These are phyloP conservation scores for Anarrhichthys ocellatus DNA, from an alignment of 2,113 vertebrate species.

Conservation along the genomic window DNA sequence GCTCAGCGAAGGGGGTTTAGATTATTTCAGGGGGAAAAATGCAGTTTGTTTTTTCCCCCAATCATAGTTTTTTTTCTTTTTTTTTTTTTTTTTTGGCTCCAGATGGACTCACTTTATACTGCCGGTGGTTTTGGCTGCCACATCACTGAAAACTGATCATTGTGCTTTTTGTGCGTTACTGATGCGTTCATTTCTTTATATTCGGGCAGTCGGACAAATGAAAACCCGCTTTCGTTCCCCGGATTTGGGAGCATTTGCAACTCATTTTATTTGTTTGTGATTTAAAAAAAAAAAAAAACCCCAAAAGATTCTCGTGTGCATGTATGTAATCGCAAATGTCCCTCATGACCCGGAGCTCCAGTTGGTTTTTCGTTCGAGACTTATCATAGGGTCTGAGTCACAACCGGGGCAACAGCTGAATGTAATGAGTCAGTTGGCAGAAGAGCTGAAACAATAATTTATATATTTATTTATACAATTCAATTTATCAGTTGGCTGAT, in stretches of 20 bases:
- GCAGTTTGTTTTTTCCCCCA: conserved; percentile 55
- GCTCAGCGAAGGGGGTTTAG: conserved; percentile 35
- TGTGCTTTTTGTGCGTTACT: conserved; percentile 66
- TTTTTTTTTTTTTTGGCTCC: conserved; percentile 21
- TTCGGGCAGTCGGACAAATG: conserved; percentile 44
- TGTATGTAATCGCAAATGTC: conserved; percentile 23
- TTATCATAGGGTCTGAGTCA: conserved; percentile 28
- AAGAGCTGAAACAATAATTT: conserved; percentile 33
- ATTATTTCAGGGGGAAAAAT: conserved; percentile 63
- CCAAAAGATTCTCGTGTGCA: neutral
- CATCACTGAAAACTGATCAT: conserved; percentile 75
- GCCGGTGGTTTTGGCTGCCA: conserved; percentile 73
- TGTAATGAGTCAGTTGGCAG: conserved; percentile 49
- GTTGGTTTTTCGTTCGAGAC: conserved; percentile 54
- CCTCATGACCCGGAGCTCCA: conserved; percentile 37
- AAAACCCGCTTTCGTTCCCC: conserved; percentile 26
- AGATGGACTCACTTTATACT: conserved; percentile 77
- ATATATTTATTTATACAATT: too few species aligned
- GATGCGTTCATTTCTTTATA: conserved; percentile 67
- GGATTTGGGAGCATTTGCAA: conserved; percentile 42
- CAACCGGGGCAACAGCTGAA: conserved; percentile 52
- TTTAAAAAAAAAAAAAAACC: neutral
- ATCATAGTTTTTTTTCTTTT: conserved; percentile 39
- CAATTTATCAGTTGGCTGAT: conserved; percentile 19
- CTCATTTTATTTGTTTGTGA: conserved; percentile 17